A percentile compares a stretch with the other conserved stretches of the same genome.
phyloP scores from a whole-genome alignment of 1,140 invertebrate genomes.

The Drosophila sucinea region DNA sequence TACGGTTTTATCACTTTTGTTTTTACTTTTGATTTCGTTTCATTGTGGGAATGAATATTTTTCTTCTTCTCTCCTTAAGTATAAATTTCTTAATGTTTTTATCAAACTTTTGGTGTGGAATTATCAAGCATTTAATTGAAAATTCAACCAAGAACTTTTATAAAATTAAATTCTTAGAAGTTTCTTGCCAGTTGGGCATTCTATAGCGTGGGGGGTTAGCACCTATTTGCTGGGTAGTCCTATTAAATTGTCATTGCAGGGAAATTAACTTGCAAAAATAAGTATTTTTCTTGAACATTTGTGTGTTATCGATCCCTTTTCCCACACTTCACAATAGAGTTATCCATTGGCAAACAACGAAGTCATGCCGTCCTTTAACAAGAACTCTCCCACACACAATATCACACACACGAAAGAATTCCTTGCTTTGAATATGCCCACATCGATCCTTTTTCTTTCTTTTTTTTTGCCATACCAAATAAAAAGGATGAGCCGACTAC shows the following conservation, averaged over 20 bases:
- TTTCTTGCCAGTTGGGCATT: too few species aligned
- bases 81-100: neutral
- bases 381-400: constrained; percentile 70
- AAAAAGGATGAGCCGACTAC: constrained; percentile 63
- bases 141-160: neutral
- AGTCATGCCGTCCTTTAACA: constrained; percentile 72
- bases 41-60: constrained; percentile 50
- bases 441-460: constrained; percentile 62
- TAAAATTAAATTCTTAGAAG: too few species aligned
- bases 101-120: too few species aligned
- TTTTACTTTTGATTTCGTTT: constrained; percentile 75
- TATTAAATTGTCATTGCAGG: constrained; percentile 60
- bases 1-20: constrained; percentile 71
- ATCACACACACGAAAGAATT: constrained; percentile 11
- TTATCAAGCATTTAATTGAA: too few species aligned
- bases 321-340: constrained; percentile 73
- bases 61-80: neutral
- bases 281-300: constrained; percentile 6
- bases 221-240: neutral
- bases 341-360: constrained; percentile 63
- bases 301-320: constrained; percentile 34
- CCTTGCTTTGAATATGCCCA: constrained; percentile 56
- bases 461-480: constrained; percentile 20
- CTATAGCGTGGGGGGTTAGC: too few species aligned
- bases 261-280: constrained; percentile 66